Base-by-base conservation (phyloP, 2,888 invertebrate genomes). In the Cremastinae sp. region DNA sequence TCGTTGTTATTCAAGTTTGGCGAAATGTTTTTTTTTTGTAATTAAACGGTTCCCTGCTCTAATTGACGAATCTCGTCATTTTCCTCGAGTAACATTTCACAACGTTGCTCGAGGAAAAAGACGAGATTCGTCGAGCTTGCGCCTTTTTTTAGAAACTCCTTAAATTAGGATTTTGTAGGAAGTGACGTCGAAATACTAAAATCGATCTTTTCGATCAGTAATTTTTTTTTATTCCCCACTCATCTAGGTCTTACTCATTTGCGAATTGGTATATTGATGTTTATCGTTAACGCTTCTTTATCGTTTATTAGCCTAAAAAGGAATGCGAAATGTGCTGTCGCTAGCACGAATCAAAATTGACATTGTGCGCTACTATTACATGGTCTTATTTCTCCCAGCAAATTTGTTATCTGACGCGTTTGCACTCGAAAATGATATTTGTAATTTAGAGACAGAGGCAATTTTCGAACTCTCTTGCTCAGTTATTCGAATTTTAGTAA, bases 51-150 rank as follows among this genome's bases (percentile, higher is more conserved):
- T 45, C 43, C n/a, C n/a, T n/a, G 12, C 7, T 45, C 16, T 45
- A 45, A n/a, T 45, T 45, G 14, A 16, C 71, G 73, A 78, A 69
- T 76, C 78, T 68, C 64, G 69, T 47, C 61, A 71, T 34, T 68
- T 59, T 18, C 68, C 51, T 38, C 0, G 8, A 34, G 59, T 41
- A 61, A 56, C 9, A 28, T 16, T 58, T 7, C 1, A 7, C 1
- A 36, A 70, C 28, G 14, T 36, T 54, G 45, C 69, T 56, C 43
- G 22, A 64, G 51, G 43, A 34, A 70, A 53, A 45, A 69, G 68
- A 41, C 76, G 71, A 75, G 73, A 77, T 69, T 75, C 73, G 69
- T 18, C n/a, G 41, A 14, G 8, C 12, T 53, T 20, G 10, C 51
- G 7, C 10, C 20, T 53, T 38, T 34, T 68, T 34, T 43, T 74